These are phyloP conservation scores for Porphyrio hochstetteri DNA, from an alignment of 2,113 vertebrate genomes.

Conservation along the genomic window DNA sequence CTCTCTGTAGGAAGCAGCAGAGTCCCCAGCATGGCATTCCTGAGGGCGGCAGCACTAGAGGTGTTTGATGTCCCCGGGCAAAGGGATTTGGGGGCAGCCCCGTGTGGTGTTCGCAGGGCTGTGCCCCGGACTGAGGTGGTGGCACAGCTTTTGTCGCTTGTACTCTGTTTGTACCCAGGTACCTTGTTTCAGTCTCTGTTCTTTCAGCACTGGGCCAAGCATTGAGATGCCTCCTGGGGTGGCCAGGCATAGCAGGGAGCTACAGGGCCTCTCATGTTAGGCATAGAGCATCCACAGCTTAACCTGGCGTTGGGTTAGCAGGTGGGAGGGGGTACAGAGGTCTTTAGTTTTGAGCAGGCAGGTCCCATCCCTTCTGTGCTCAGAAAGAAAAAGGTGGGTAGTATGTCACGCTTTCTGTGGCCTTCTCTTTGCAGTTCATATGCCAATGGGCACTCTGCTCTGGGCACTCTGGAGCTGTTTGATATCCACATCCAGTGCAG, in stretches of 20 bases:
- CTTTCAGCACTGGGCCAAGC: rapidly evolving
- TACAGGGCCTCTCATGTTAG: neutral
- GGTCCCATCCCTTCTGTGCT: neutral
- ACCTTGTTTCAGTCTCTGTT: neutral
- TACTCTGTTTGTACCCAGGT: neutral
- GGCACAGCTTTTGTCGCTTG: neutral
- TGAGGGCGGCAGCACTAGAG: neutral
- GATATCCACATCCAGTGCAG: neutral
- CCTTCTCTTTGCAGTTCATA: neutral
- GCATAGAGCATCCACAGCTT: neutral
- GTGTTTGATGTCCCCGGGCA: neutral
- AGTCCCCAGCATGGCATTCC: neutral
- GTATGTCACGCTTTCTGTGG: neutral
- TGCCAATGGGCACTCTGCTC: no score
- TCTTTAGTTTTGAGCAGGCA: neutral
- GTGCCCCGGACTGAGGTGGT: neutral
- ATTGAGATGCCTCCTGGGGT: neutral
- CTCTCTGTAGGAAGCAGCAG: neutral
- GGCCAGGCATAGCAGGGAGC: neutral
- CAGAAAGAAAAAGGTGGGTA: neutral
- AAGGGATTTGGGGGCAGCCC: neutral
- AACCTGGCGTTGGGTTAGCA: neutral
- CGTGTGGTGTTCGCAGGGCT: neutral
- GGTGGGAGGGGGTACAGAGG: neutral
- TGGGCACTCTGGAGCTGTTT: neutral